Evolutionary conservation across 2,113 vertebrate species (phyloP).

Genomic region (Todiramphus saurophagus): DNA sequence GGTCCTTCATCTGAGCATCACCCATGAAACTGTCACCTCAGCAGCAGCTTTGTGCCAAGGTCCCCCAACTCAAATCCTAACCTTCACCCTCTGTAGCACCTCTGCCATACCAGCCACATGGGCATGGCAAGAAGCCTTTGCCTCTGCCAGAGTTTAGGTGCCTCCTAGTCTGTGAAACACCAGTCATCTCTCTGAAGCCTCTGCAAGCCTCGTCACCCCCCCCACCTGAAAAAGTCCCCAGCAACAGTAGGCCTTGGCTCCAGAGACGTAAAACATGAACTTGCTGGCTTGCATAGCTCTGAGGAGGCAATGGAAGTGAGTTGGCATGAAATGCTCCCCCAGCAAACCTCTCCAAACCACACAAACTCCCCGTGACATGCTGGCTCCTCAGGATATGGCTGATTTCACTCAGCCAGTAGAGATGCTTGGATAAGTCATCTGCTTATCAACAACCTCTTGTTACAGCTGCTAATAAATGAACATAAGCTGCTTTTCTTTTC

Average conservation of each 20-base stretch:
- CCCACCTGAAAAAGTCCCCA: background rate
- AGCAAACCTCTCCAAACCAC: background rate
- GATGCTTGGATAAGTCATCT: background rate
- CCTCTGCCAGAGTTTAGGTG: background rate
- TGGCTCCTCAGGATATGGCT: background rate
- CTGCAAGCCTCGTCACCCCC: background rate
- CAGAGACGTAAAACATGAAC: accelerated
- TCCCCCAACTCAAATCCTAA: background rate
- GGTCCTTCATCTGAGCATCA: background rate
- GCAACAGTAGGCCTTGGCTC: accelerated
- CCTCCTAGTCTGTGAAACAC: background rate
- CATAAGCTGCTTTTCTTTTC: background rate
- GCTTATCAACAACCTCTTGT: background rate
- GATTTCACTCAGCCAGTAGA: accelerated
- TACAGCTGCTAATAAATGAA: background rate
- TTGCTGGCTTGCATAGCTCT: background rate
- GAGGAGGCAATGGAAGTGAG: accelerated
- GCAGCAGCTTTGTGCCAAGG: background rate
- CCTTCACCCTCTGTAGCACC: background rate
- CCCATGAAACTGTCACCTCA: background rate
- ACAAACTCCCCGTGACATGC: background rate
- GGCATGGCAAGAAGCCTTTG: background rate
- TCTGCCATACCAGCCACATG: too few species aligned
- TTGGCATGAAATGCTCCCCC: background rate
- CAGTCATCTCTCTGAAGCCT: background rate